Evolutionary conservation across 2,888 invertebrate genomes (phyloP), one percentile per base, ranked within the genome.

Genomic region (Leucozona laternaria): DNA sequence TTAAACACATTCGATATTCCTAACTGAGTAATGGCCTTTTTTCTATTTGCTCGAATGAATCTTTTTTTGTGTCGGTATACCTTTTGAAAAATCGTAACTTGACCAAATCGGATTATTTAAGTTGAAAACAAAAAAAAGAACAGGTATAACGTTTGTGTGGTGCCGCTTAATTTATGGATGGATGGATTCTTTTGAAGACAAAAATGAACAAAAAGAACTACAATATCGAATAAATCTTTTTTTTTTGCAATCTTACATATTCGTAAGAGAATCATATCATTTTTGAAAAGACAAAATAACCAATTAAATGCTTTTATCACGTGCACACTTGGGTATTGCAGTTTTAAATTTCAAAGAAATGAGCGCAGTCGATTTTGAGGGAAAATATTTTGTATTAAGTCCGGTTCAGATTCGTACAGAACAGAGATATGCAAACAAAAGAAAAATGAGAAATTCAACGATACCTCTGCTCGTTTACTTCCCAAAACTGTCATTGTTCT

Each of bases 111-210:
- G 28, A 64, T 43, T 43, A 43, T 40, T 37, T 60, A 60, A 20
- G 34, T 15, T 15, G 8, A 60, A 25, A 28, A 28, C 4, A 55
- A 22, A 22, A 34, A 20, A 37, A 40, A 6, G 13, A 58, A 5
- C 3, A 4, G 0, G 2, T 25, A 22, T 6, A 37, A 40, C 22
- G 7, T 62, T 43, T 64, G 43, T 64, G 17, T 13, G 13, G 25
- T 31, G 64, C 64, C 28, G 64, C 64, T 48, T 48, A 31, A 66
- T 66, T 48, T 66, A 66, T 66, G 48, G 11, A 1, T 66, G 48
- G 11, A 1, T 20, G 20, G 4, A 15, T 60, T 60, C 8, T 40
- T 40, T 4, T 37, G 22, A 31, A 66, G 28, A 66, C 13, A 34
- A 31, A 25, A 64, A 15, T 13, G 6, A 15, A 60, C n/a, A 15